Conservation (phyloP, 1,140 invertebrate genomes). For the Macrobrachium rosenbergii region DNA sequence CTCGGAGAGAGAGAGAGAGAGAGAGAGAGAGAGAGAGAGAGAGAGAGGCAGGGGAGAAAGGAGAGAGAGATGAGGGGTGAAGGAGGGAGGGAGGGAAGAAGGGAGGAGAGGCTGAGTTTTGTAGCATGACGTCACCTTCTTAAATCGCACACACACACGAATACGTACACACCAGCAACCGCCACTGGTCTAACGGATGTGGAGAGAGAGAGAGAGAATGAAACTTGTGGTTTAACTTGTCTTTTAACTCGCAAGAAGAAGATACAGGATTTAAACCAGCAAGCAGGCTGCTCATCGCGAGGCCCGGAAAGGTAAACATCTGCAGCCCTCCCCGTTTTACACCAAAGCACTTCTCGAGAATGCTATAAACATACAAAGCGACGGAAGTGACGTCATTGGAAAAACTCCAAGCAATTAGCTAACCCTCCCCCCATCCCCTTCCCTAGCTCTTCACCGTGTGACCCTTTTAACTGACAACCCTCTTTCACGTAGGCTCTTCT, state of each 20-base stretch:
- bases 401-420: too few relatives aligned
- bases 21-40: slow-evolving; percentile 15
- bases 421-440: too few relatives aligned
- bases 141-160: neutral
- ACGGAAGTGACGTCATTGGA: too few relatives aligned
- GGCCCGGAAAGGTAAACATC: too few relatives aligned
- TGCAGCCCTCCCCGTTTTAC: too few relatives aligned
- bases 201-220: slow-evolving; percentile 15
- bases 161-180: slow-evolving; percentile 26
- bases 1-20: neutral
- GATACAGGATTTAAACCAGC: neutral
- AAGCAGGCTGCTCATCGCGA: neutral
- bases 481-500: too few relatives aligned
- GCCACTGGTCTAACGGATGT: neutral
- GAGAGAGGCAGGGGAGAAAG: neutral
- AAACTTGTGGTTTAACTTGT: neutral
- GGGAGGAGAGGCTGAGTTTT: slow-evolving; percentile 13
- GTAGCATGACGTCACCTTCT: neutral
- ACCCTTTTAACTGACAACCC: too few relatives aligned
- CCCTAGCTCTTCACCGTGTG: too few relatives aligned
- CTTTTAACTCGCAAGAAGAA: neutral
- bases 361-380: too few relatives aligned
- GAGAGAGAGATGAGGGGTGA: too few relatives aligned
- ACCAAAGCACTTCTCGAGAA: too few relatives aligned
- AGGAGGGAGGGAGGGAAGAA: slow-evolving; percentile 4